phyloP scores from a whole-genome alignment of 2,797 vertebrate genomes.

The Cirrhinus mrigala region DNA sequence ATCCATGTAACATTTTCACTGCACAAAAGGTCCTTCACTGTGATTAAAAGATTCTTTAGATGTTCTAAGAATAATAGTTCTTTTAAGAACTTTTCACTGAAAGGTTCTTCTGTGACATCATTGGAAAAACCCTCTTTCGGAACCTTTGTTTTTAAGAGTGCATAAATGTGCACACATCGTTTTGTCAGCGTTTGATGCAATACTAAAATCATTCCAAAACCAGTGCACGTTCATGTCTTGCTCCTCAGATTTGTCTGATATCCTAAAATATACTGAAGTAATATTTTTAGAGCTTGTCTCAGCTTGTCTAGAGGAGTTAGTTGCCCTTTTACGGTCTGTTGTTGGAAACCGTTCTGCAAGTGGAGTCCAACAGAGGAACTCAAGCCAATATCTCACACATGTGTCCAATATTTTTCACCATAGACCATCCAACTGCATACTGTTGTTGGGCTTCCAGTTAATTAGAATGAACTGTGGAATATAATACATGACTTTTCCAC shows the following conservation, averaged over 20 bases:
- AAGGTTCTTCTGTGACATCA: background rate
- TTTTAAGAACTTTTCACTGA: background rate
- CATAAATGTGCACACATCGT: background rate
- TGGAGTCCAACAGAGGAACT: background rate
- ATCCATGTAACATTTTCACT: background rate
- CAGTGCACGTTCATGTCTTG: background rate
- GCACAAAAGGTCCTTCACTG: background rate
- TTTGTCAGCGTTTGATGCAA: background rate
- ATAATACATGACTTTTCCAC: background rate
- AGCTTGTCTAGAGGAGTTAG: background rate
- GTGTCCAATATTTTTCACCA: constrained; percentile 11
- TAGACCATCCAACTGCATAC: background rate
- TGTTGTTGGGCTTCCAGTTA: constrained; percentile 1
- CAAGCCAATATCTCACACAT: constrained; percentile 8
- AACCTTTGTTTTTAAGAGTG: background rate
- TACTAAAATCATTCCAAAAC: background rate
- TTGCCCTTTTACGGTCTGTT: constrained; percentile 29
- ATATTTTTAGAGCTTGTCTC: constrained; percentile 13
- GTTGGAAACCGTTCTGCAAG: constrained; percentile 6
- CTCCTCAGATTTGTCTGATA: background rate
- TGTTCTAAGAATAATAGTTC: background rate
- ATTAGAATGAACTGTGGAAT: constrained; percentile 9
- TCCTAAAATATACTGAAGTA: constrained; percentile 2
- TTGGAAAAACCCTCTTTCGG: background rate
- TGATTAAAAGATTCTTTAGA: background rate